These are phyloP conservation scores for Hetaerina americana DNA, from an alignment of 1,140 invertebrate species.

Conservation along the genomic window DNA sequence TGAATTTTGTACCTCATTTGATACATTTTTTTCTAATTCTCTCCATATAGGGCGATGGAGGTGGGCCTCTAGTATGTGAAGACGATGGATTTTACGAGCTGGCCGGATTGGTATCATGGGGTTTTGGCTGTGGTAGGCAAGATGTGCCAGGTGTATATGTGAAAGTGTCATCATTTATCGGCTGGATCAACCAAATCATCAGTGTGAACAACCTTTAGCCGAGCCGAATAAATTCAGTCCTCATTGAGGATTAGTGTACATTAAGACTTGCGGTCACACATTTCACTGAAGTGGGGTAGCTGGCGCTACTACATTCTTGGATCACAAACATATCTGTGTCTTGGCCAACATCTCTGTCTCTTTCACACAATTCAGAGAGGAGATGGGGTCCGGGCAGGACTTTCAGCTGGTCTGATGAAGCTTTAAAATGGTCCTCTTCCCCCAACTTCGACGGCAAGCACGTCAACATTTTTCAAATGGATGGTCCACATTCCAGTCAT, in stretches of 20 bases:
- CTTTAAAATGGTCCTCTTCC: background rate
- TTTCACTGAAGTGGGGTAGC: background rate
- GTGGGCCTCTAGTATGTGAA: conserved; percentile 80
- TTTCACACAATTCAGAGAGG: too few relatives aligned
- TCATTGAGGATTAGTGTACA: too few relatives aligned
- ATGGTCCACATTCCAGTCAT: too few relatives aligned
- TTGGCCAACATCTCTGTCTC: background rate
- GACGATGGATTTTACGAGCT: conserved; percentile 86
- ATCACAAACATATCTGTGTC: background rate
- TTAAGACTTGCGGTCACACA: background rate
- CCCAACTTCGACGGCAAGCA: too few relatives aligned
- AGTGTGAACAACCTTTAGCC: conserved; percentile 77
- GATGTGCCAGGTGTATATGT: conserved; percentile 89
- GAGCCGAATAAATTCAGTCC: too few relatives aligned
- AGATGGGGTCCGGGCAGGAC: background rate
- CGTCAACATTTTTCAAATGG: too few relatives aligned
- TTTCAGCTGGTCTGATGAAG: background rate
- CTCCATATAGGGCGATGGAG: conserved; percentile 66
- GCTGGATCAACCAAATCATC: conserved; percentile 95
- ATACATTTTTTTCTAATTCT: too few relatives aligned
- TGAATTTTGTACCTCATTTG: too few relatives aligned
- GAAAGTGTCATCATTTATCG: conserved; percentile 86
- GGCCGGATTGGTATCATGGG: conserved; percentile 82
- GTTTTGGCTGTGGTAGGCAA: conserved; percentile 76
- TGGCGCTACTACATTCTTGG: background rate